Percentiles rank a stretch among this genome's conserved stretches.
Conservation (phyloP, 2,797 vertebrate genomes). For the Sphenopsis melanotis region DNA sequence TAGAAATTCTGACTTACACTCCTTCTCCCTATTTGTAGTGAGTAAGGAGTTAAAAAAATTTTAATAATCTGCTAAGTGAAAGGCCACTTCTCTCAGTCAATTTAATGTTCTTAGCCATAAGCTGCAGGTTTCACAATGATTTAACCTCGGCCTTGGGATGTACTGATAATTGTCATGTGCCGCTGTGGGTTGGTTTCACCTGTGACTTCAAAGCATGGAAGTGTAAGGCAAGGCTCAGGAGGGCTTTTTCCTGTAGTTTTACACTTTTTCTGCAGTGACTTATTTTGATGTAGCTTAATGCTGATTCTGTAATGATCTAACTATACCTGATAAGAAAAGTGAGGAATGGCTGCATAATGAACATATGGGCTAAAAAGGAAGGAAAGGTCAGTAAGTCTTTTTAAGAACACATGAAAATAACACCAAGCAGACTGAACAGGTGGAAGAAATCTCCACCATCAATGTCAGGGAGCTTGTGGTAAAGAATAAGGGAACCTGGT, state of each 20-base stretch:
- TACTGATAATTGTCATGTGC: neutral
- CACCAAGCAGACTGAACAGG: neutral
- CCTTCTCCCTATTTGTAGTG: neutral
- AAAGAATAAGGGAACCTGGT: neutral
- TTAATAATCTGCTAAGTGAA: neutral
- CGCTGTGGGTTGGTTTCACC: neutral
- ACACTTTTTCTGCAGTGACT: neutral
- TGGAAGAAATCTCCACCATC: neutral
- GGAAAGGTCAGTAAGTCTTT: neutral
- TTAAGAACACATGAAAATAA: neutral
- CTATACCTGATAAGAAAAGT: neutral
- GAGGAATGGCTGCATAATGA: neutral
- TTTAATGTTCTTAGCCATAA: neutral
- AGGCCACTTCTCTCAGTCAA: neutral
- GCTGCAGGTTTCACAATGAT: neutral
- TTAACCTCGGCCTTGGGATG: neutral
- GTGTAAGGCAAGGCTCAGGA: neutral
- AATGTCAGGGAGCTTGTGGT: neutral
- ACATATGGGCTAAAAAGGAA: neutral
- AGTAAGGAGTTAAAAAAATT: neutral
- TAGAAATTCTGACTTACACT: neutral
- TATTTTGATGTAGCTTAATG: neutral
- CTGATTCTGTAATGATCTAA: neutral
- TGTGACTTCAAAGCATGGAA: neutral
- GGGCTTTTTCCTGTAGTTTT: neutral